Evolutionary conservation across 2,797 vertebrate genomes (phyloP).

Genomic region (Chlorospingus semifuscus): DNA sequence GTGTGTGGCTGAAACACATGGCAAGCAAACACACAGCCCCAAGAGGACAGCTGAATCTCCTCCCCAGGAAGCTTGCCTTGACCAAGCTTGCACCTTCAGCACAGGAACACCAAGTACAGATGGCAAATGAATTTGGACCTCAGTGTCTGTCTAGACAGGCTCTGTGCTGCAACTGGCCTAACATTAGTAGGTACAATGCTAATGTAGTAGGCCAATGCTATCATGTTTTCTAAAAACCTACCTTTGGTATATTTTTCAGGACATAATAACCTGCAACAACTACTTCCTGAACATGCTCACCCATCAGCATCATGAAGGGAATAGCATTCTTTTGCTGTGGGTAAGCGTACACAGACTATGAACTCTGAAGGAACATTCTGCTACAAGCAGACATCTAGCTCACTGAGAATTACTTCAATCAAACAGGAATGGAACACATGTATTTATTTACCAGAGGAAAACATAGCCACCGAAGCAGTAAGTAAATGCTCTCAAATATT

Average conservation of each 20-base stretch:
- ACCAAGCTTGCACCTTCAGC: neutral
- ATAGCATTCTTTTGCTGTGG: neutral
- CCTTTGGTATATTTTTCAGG: neutral
- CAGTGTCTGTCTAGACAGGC: neutral
- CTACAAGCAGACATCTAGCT: neutral
- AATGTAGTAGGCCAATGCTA: neutral
- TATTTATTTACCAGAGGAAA: neutral
- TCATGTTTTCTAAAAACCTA: neutral
- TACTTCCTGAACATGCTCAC: neutral
- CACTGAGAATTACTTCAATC: neutral
- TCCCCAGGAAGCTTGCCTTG: neutral
- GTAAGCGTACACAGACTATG: neutral
- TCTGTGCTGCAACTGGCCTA: neutral
- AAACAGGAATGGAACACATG: neutral
- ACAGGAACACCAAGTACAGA: neutral
- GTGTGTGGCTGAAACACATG: neutral
- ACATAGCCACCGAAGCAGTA: neutral
- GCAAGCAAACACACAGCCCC: neutral
- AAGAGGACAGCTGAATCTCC: neutral
- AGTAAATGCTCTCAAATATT: neutral
- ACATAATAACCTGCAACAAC: neutral
- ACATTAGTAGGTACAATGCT: neutral
- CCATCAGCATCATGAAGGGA: neutral
- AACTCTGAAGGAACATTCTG: neutral
- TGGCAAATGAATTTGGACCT: neutral